Conservation (phyloP, 2,113 vertebrate species). For the Cygnus atratus region DNA sequence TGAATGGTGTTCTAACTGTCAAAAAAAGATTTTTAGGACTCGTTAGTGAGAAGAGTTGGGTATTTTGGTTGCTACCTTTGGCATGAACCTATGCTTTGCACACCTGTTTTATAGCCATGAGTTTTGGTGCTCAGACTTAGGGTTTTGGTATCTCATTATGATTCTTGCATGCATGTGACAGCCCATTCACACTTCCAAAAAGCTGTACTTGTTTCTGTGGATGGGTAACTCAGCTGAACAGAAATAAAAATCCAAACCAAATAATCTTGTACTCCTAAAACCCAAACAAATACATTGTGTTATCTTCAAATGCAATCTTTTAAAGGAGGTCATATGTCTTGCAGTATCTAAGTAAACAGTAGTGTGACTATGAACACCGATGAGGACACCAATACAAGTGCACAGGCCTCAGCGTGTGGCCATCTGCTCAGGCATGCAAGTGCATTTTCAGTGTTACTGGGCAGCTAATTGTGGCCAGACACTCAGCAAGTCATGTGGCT, state of each 20-base stretch:
- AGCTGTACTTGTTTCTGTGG: neutral
- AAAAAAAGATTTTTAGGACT: neutral
- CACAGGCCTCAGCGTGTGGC: neutral
- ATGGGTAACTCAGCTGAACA: neutral
- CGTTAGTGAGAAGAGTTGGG: neutral
- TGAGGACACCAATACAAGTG: neutral
- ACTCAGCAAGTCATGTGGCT: constrained; percentile 32
- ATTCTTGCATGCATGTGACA: neutral
- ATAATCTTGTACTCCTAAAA: neutral
- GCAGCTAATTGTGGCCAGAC: constrained; percentile 14
- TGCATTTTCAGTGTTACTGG: constrained; percentile 41
- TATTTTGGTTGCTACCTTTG: neutral
- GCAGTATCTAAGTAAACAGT: neutral
- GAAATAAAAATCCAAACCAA: neutral
- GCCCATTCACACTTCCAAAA: neutral
- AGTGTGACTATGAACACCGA: neutral
- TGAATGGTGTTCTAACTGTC: neutral
- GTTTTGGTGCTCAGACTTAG: neutral
- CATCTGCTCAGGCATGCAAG: neutral
- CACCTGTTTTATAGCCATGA: neutral
- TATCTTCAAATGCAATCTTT: neutral
- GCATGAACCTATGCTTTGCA: neutral
- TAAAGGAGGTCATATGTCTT: neutral
- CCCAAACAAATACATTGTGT: neutral
- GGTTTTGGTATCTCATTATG: neutral